Conservation (phyloP, 2,797 vertebrate species). For the Sylvilagus floridanus region DNA sequence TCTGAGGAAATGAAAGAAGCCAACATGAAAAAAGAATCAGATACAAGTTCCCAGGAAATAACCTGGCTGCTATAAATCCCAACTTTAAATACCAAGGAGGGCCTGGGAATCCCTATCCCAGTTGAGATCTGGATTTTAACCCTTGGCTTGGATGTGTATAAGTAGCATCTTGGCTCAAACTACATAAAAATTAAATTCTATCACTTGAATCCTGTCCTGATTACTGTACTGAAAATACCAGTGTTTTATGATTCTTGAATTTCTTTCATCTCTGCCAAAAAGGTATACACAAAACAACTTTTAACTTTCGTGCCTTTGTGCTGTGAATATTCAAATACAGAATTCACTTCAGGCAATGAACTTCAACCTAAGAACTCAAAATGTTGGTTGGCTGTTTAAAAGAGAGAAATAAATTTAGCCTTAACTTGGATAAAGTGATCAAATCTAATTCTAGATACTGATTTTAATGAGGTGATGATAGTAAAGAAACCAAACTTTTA, state of each 20-base stretch:
- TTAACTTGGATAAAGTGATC: constrained; percentile 43
- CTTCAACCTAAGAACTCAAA: constrained; percentile 14
- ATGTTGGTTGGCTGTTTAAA: constrained; percentile 35
- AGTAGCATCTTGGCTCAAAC: not conserved
- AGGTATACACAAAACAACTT: not conserved
- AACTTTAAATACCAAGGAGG: not conserved
- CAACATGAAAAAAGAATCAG: not conserved
- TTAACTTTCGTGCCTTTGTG: not conserved
- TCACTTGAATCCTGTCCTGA: not conserved
- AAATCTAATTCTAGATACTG: constrained; percentile 41
- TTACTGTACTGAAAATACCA: not conserved
- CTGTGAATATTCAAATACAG: constrained; percentile 52
- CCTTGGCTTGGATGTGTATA: not conserved
- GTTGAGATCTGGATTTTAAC: not conserved
- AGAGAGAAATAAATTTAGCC: constrained; percentile 37
- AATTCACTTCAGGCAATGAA: constrained; percentile 44
- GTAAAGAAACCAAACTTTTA: constrained; percentile 39
- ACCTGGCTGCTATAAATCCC: rapidly evolving
- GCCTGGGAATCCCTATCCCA: not conserved
- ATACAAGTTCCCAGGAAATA: not conserved
- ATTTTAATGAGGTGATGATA: constrained; percentile 56
- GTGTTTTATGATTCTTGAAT: not conserved
- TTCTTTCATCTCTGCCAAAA: not conserved
- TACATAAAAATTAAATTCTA: not conserved
- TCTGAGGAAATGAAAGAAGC: not conserved